Evolutionary conservation across 2,888 invertebrate genomes (phyloP).

Genomic region (Desoria tigrina): DNA sequence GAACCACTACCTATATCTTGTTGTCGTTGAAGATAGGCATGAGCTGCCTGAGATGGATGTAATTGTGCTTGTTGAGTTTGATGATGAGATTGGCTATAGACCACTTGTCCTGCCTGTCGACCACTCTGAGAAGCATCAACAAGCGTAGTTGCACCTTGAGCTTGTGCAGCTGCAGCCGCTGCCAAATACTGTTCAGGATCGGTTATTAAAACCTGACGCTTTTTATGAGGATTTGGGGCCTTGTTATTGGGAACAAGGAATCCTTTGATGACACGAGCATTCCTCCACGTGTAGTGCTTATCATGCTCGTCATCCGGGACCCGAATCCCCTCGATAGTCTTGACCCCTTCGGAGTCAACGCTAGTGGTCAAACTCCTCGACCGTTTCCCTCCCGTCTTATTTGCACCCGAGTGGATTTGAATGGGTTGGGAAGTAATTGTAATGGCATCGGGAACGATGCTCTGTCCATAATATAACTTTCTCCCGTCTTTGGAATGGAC

Average conservation of each 20-base stretch:
- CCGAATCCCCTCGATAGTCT: constrained; percentile 77
- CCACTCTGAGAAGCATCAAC: constrained; percentile 20
- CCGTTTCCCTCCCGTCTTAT: constrained; percentile 42
- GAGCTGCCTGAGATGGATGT: constrained; percentile 17
- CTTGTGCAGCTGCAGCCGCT: constrained; percentile 41
- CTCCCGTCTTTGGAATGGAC: constrained; percentile 18
- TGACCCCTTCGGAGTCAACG: constrained; percentile 62
- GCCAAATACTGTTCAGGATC: constrained; percentile 45
- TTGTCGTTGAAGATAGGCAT: constrained; percentile 22
- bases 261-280: constrained; percentile 83
- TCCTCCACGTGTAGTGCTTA: constrained; percentile 77
- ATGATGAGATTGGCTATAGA: neutral
- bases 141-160: constrained; percentile 37
- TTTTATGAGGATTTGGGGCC: constrained; percentile 49
- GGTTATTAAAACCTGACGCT: constrained; percentile 45
- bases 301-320: constrained; percentile 82
- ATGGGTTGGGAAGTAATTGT: constrained; percentile 47
- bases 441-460: constrained; percentile 43
- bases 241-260: constrained; percentile 74
- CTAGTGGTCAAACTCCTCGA: constrained; percentile 33
- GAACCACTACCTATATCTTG: constrained; percentile 15
- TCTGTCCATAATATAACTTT: constrained; percentile 28
- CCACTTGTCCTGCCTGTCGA: constrained; percentile 1
- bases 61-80: constrained; percentile 11
- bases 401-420: constrained; percentile 32